phyloP scores from a whole-genome alignment of 2,888 invertebrate species.

The Diplazon laetatorius region DNA sequence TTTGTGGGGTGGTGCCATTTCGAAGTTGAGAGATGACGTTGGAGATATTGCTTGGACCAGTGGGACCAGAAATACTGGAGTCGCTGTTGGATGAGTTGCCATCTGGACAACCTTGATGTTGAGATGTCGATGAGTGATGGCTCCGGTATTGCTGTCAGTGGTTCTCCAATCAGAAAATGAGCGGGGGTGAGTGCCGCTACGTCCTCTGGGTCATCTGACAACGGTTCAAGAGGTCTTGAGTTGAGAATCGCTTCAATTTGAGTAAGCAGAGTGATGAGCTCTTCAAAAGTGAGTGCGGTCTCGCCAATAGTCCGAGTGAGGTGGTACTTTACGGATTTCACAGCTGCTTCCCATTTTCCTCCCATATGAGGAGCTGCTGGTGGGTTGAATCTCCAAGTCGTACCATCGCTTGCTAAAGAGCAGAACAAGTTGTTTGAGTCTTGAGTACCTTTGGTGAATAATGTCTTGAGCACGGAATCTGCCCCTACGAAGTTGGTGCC shows the following conservation, averaged over 20 bases:
- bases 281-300: not conserved
- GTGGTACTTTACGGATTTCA: conserved; percentile 1
- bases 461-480: conserved; percentile 18
- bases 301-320: too few relatives aligned
- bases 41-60: conserved; percentile 52
- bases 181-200: not conserved
- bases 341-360: conserved; percentile 33
- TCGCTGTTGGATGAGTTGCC: conserved; percentile 48
- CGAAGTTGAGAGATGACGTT: conserved; percentile 27
- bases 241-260: conserved; percentile 13
- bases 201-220: conserved; percentile 6
- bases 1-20: conserved; percentile 51
- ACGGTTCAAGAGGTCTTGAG: conserved; percentile 9
- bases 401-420: not conserved
- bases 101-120: not conserved
- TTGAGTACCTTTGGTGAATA: conserved; percentile 8
- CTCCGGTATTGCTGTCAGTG: not conserved
- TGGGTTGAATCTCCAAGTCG: conserved; percentile 27
- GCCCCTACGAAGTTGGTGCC: conserved; percentile 53
- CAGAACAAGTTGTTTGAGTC: not conserved
- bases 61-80: conserved; percentile 46
- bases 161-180: not conserved
- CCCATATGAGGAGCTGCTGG: conserved; percentile 36
- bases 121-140: not conserved
- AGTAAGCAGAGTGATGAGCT: conserved; percentile 2